phyloP scores from a whole-genome alignment of 2,888 invertebrate genomes.

The Prenolepis imparis region DNA sequence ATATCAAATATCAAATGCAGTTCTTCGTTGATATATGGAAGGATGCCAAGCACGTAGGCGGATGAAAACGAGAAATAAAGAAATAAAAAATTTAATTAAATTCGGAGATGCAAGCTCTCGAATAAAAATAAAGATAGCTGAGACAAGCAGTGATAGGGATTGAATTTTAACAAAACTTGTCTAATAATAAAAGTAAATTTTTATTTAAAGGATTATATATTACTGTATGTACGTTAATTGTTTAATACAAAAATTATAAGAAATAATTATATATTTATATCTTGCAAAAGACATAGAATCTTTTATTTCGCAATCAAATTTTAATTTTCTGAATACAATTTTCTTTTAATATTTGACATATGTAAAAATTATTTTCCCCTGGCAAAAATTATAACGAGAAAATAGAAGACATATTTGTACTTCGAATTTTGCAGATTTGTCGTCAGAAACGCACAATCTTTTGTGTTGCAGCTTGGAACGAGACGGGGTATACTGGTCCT shows the following conservation, averaged over 20 bases:
- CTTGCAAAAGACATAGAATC: background rate
- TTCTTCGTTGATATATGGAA: background rate
- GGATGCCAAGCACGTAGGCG: background rate
- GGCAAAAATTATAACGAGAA: background rate
- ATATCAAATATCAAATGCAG: background rate
- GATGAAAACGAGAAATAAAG: background rate
- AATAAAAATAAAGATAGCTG: background rate
- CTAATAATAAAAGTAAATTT: background rate
- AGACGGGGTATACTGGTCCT: slow-evolving; percentile 94
- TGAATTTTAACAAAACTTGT: background rate
- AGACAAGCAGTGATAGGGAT: background rate
- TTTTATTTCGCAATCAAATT: background rate
- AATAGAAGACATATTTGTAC: background rate
- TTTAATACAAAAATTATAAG: background rate
- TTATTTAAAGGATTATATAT: background rate
- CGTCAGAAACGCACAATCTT: background rate
- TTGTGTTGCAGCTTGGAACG: slow-evolving; percentile 94
- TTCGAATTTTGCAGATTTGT: background rate
- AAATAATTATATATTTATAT: background rate
- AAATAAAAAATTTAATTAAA: background rate
- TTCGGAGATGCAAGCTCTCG: background rate
- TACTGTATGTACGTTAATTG: background rate
- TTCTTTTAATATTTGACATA: background rate
- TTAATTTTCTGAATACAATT: background rate
- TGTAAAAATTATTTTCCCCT: background rate